A percentile compares a stretch with the other conserved stretches of the same genome.
Conservation (phyloP, 2,888 invertebrate species). For the Acheta domesticus region DNA sequence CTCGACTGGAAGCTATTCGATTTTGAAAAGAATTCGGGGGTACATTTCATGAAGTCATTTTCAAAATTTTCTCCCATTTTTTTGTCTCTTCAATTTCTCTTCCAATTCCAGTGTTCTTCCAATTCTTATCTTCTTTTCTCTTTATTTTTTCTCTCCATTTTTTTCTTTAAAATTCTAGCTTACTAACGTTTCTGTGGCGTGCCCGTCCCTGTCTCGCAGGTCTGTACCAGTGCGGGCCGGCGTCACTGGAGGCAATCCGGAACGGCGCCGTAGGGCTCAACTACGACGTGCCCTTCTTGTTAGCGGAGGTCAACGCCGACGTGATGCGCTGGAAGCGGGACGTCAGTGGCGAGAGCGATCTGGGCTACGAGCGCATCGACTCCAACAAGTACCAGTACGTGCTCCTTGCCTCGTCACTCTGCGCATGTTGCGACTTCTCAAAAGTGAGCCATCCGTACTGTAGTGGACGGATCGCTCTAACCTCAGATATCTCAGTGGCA, state of each 20-base stretch:
- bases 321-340: slow-evolving; percentile 74
- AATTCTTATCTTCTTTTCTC: no score
- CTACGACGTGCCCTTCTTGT: slow-evolving; percentile 72
- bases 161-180: no score
- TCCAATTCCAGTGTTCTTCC: no score
- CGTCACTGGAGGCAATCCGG: slow-evolving; percentile 72
- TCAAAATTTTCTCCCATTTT: no score
- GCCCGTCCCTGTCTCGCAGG: slow-evolving; percentile 45
- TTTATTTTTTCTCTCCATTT: no score
- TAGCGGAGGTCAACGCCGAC: slow-evolving; percentile 81
- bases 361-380: slow-evolving; percentile 37
- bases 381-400: slow-evolving; percentile 67
- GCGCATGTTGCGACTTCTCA: no score
- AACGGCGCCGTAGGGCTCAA: slow-evolving; percentile 71
- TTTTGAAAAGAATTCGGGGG: no score
- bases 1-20: no score
- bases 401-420: neutral
- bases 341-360: slow-evolving; percentile 46
- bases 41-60: no score
- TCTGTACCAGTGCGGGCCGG: slow-evolving; percentile 73
- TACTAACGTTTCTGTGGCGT: neutral
- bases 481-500: neutral
- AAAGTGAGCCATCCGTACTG: no score
- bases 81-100: no score
- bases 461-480: no score